Evolutionary conservation across 2,888 invertebrate genomes (phyloP), one percentile per base, ranked within the genome.

Genomic region (Drosophila monieri): DNA sequence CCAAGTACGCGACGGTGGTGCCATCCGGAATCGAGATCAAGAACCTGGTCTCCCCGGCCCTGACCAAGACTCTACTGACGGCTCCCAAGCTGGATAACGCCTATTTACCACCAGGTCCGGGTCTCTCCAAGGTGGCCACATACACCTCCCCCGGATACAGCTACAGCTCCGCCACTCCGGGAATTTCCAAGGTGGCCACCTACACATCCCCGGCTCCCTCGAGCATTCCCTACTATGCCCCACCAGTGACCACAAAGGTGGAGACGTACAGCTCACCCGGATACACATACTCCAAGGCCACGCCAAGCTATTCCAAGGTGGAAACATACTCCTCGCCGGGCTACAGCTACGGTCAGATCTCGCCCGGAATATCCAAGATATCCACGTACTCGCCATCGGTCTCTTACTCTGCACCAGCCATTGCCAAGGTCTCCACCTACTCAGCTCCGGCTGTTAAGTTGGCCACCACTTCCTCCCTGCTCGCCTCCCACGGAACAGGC

Each of bases 11-110:
- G 0, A 84, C 86, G 0, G 89, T 93, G 77, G 87, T 89, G 30
- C 91, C 91, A 2, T 93, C 93, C 74, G 91, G 91, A 15, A 93
- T 94, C 64, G 93, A 94, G 73, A 93, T 94, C 65, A 91, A 93
- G 6, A 93, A 93, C 30, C 92, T 93, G 12, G 92, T 93, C 4
- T 91, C 93, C 0, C 93, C 94, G 3, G 88, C 74, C 1, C 54
- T 90, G 2, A 79, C 85, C 18, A 88, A 81, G 41, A 58, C 76
- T 0, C 8, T 84, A 39, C 51, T 78, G 12, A 65, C 73, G 1
- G 54, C 69, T 0, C 62, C 76, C 66, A 44, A 88, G n/a, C 15
- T 72, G 48, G 68, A 66, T 25, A 49, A 41, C 48, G 49, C 39
- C n/a, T 79, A 79, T 10, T 10, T 76, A 48, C 67, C 66, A 3